A percentile compares a stretch with the other conserved stretches of the same genome.
These are phyloP conservation scores for Pseudochirops cupreus DNA, from an alignment of 2,797 vertebrate genomes.

Conservation along the genomic window DNA sequence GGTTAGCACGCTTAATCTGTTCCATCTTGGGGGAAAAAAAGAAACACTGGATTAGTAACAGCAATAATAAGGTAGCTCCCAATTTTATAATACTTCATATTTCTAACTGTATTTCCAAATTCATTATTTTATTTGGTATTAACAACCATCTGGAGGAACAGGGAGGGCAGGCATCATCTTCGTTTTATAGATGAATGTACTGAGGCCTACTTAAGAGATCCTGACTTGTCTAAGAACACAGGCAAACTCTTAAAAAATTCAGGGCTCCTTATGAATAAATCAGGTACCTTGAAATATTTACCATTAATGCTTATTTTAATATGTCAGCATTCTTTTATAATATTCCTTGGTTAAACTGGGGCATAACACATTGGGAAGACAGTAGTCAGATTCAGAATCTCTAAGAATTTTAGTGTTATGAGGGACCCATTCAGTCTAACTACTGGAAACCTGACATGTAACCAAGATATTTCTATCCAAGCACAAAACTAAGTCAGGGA, in stretches of 20 bases:
- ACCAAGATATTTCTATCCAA: slow-evolving; percentile 20
- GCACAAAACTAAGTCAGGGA: slow-evolving; percentile 1
- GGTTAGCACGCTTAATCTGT: slow-evolving; percentile 93
- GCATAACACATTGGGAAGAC: slow-evolving; percentile 23
- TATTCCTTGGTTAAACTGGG: slow-evolving; percentile 28
- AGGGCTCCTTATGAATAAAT: background rate
- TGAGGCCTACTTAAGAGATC: slow-evolving; percentile 22
- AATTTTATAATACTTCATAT: slow-evolving; percentile 17
- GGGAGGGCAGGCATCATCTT: background rate
- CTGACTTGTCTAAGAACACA: slow-evolving; percentile 11
- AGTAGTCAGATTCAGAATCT: slow-evolving; percentile 29
- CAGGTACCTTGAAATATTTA: background rate
- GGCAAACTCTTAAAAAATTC: slow-evolving; percentile 6
- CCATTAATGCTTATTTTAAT: background rate
- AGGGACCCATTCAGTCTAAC: background rate
- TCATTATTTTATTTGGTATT: background rate
- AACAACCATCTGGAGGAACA: slow-evolving; percentile 8
- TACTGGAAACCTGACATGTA: slow-evolving; percentile 11
- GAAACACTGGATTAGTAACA: slow-evolving; percentile 62
- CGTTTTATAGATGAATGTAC: slow-evolving; percentile 19
- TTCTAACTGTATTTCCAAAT: slow-evolving; percentile 18
- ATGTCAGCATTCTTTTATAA: slow-evolving; percentile 25
- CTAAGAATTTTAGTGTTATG: background rate
- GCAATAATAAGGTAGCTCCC: slow-evolving; percentile 13
- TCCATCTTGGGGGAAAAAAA: slow-evolving; percentile 88